Evolutionary conservation across 2,888 invertebrate species (phyloP), one percentile per base, ranked within the genome.

Genomic region (Uropetala carovei): DNA sequence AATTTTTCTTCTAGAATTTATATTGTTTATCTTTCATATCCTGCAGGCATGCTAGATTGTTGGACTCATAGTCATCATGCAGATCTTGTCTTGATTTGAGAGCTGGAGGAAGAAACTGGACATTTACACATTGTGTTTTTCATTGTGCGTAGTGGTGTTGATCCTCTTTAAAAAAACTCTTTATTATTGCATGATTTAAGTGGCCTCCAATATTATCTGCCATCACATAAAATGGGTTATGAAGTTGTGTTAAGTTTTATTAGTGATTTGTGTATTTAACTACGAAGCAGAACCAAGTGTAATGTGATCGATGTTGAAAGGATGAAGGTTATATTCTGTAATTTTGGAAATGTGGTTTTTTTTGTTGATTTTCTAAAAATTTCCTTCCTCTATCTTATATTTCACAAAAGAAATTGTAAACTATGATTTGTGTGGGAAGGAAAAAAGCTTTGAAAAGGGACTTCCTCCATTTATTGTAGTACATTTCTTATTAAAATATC

Each of bases 321-420:
- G 13, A 43, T 82, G 30, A 82, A 43, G 57, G 83, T n/a, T 16
- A n/a, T 57, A 83, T 57, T 83, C 57, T 57, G 9, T 10, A 3
- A 75, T 18, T 1, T 11, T 14, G 18, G 57, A 83, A 83, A 57
- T 83, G 83, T 57, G 57, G 82, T 83, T n/a, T 83, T n/a, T 83
- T 83, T 83, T 83, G 83, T 83, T 83, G 56, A 83, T 83, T 83
- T 83, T 83, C 11, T 83, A 57, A 83, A 83, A 83, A 83, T 43
- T 43, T 83, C 56, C 83, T 27, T 83, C 56, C 57, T n/a, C 56
- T 11, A 83, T 83, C n/a, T 43, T 56, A 56, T 83, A 56, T 83
- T n/a, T 57, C 16, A n/a, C 18, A 18, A 14, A 83, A 83, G 43
- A 83, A 14, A 16, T 7, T 57, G 57, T 83, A 83, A 83, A n/a